Base-by-base conservation (phyloP, 2,888 invertebrate genomes). In the Hipparchia semele region DNA sequence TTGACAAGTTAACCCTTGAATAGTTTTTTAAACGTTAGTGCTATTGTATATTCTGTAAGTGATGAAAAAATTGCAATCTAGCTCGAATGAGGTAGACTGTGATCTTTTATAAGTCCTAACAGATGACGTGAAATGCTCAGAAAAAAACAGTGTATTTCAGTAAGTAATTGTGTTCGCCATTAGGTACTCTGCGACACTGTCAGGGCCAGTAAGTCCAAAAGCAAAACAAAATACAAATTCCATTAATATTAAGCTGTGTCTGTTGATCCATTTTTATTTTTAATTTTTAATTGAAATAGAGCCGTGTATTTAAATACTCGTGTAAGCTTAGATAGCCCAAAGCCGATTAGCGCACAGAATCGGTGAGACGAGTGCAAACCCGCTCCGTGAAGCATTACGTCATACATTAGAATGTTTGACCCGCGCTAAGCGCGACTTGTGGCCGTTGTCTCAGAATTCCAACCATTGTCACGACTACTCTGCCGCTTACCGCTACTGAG, bases 381-480 rank as follows among this genome's bases (percentile, higher is more conserved):
- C 89, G 90, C 89, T 90, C 85, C 81, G 86, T 82, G 84, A 83
- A 81, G 84, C 83, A 86, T 91, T 91, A 89, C 91, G 90, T 91
- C 91, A 90, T 88, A 86, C 88, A 87, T 90, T 91, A 91, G 90
- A 91, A 91, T 90, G 91, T 89, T 90, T 90, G 90, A 90, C 90
- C 90, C 88, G 82, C 59, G 39, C 23, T 71, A 77, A 79, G 79
- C 77, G 81, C 81, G 81, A 80, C 78, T 77, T 75, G 56, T 77
- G 76, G 78, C 75, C 80, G 86, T 86, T 87, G 85, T 84, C 85
- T 86, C 84, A 80, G 81, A 84, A 86, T 86, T 86, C 86, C 86
- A 82, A 83, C 87, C 84, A 88, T 90, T 90, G 90, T 90, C 90
- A 90, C 90, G 89, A 88, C 82, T 76, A 73, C 77, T 80, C 79